Evolutionary conservation across 2,888 invertebrate species (phyloP), one percentile per base, ranked within the genome.

Genomic region (Camptogramma bilineatum): DNA sequence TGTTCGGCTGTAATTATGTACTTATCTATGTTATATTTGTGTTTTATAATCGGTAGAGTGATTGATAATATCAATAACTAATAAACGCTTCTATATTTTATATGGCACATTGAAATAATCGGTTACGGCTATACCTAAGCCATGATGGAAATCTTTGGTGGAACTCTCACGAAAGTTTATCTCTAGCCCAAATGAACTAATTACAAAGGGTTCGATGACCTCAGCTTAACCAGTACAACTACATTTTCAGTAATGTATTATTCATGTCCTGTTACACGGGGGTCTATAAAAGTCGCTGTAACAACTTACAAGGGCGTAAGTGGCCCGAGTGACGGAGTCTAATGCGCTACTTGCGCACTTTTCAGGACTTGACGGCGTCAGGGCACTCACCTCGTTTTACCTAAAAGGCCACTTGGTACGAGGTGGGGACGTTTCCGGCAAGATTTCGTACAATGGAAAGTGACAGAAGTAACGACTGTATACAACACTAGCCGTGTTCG

Each of bases 271-370:
- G 13, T 21, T 19, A 3, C 52, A 34, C 16, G 16, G 53, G 28
- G 28, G 59, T 53, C 47, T 51, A 46, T 52, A 59, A 59, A 54
- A 59, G 58, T 58, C 39, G 53, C 60, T 57, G 44, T 65, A 65
- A 56, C 46, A 68, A 48, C 46, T 48, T 58, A 44, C 64, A 48
- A 68, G 66, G 57, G 55, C 64, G 62, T 39, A 24, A 67, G 64
- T 59, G 63, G 54, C 64, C 28, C 28, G 19, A 60, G 62, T 62
- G 65, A 50, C 52, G 55, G 54, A 44, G 57, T 42, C 46, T 71
- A 61, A 71, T 63, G 58, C 24, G 46, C 62, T 66, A 69, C 69
- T 71, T 68, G 56, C 59, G 62, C 53, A 65, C 68, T 60, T 64
- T 65, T 61, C 61, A 57, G 53, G 65, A 61, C 65, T 57, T 57